Evolutionary conservation across 1,140 invertebrate species (phyloP).

Genomic region (Berghia stephanieae): DNA sequence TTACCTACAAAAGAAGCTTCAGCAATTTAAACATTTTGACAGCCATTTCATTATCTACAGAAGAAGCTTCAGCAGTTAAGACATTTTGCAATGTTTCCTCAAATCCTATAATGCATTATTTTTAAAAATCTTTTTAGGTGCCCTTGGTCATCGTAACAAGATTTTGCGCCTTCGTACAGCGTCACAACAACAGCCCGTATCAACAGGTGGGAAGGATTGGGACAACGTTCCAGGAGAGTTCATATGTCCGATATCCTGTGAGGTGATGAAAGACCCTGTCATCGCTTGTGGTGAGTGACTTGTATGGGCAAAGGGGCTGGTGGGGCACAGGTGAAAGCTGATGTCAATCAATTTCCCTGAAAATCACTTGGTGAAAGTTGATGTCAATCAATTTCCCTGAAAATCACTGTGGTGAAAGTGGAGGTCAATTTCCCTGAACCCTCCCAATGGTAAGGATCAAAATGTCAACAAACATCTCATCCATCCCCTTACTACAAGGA

Average conservation of each 20-base stretch:
- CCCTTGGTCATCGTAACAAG: conserved; percentile 64
- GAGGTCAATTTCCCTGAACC: neutral
- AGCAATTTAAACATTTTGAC: too few species aligned
- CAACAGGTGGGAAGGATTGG: neutral
- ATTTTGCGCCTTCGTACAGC: conserved; percentile 45
- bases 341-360: too few species aligned
- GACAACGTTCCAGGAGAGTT: conserved; percentile 70
- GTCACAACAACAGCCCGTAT: neutral
- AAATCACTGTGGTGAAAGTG: neutral
- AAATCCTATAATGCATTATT: conserved; percentile 3
- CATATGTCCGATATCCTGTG: conserved; percentile 84
- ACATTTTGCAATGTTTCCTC: too few species aligned
- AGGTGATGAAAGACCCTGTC: conserved; percentile 82
- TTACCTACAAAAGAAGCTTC: too few species aligned
- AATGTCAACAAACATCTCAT: too few species aligned
- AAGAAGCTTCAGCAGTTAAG: too few species aligned
- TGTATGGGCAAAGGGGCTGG: neutral
- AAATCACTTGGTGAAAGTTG: neutral
- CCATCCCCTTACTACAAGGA: too few species aligned
- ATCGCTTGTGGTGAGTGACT: conserved; percentile 73
- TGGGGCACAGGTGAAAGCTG: too few species aligned
- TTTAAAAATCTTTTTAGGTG: conserved; percentile 36
- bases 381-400: too few species aligned
- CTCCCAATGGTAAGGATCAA: neutral
- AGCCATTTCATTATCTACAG: too few species aligned